Conservation (phyloP, 2,797 vertebrate genomes). For the Halcyon chelicuti region DNA sequence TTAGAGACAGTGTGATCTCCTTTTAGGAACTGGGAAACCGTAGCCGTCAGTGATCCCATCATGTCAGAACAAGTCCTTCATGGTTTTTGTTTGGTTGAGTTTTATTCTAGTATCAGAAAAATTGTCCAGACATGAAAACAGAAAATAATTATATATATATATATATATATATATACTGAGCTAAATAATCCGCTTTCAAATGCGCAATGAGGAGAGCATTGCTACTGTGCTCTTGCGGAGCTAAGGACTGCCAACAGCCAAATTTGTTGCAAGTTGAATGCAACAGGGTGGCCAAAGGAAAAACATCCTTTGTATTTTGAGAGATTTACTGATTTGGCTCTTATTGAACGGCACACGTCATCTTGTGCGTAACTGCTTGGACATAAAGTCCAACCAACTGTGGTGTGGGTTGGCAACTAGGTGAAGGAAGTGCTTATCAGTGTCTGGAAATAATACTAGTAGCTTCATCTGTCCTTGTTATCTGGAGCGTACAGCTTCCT, state of each 20-base stretch:
- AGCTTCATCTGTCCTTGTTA: background rate
- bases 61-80: background rate
- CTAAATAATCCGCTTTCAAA: background rate
- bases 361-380: background rate
- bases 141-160: no score
- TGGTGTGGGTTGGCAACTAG: background rate
- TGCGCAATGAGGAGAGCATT: background rate
- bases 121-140: background rate
- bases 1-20: background rate
- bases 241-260: background rate
- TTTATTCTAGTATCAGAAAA: background rate
- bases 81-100: background rate
- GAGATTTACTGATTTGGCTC: slow-evolving; percentile 25
- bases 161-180: background rate
- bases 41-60: background rate
- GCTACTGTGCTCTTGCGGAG: background rate
- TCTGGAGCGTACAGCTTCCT: background rate
- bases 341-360: background rate
- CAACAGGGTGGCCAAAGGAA: background rate
- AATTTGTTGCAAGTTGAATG: background rate
- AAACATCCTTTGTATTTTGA: background rate
- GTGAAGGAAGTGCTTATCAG: background rate
- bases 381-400: background rate
- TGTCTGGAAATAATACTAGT: background rate
- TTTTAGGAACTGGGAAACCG: background rate